A percentile compares a stretch with the other conserved stretches of the same genome.
Conservation (phyloP, 2,888 invertebrate genomes). For the Nebria salina region DNA sequence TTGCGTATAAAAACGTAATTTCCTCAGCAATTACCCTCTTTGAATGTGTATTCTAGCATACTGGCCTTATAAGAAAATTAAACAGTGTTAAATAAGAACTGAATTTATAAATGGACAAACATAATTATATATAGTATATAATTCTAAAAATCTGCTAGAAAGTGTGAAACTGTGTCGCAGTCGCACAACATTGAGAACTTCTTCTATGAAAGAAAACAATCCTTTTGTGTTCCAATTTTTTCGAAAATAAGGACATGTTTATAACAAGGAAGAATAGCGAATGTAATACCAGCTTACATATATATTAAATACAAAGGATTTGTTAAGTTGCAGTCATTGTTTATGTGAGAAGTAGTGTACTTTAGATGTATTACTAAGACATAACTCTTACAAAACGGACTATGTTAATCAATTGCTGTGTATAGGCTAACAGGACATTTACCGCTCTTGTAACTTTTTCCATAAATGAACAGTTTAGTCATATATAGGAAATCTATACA, state of each 20-base stretch:
- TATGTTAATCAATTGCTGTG: neutral
- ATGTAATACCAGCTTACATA: neutral
- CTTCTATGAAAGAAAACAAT: conserved; percentile 1
- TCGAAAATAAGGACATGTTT: neutral
- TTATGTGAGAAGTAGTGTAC: neutral
- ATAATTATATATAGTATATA: neutral
- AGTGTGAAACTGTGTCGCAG: neutral
- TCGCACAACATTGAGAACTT: neutral
- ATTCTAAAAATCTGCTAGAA: conserved; percentile 1
- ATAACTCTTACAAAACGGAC: conserved; percentile 1
- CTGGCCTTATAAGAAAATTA: neutral
- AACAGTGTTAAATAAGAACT: neutral
- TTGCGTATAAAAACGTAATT: no score
- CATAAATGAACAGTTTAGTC: conserved; percentile 1
- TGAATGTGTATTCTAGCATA: neutral
- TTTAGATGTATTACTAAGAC: neutral
- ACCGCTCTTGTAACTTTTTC: conserved; percentile 1
- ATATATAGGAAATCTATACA: neutral
- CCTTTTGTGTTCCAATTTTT: neutral
- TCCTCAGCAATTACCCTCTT: neutral
- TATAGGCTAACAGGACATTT: neutral
- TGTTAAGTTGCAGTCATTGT: neutral
- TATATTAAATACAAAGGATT: neutral
- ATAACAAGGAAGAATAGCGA: neutral
- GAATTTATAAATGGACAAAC: neutral